A percentile compares a stretch with the other conserved stretches of the same genome.
phyloP scores from a whole-genome alignment of 2,888 invertebrate genomes.

The Hesperia comma region DNA sequence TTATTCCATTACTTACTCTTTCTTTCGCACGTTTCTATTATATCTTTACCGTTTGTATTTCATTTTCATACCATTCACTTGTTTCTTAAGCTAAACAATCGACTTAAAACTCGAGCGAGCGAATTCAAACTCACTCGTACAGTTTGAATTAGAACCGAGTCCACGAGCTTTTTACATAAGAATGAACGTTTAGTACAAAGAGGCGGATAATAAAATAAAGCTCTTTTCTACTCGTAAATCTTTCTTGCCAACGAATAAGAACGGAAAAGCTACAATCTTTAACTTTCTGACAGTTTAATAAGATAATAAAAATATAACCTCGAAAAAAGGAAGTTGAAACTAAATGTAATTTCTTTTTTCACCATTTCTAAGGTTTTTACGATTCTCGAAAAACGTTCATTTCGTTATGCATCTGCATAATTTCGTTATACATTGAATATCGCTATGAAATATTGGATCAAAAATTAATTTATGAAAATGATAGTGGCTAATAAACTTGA shows the following conservation, averaged over 20 bases:
- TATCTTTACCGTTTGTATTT: no score
- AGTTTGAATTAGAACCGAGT: slow-evolving; percentile 31
- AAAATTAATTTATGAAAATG: no score
- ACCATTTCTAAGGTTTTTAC: slow-evolving; percentile 43
- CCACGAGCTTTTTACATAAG: slow-evolving; percentile 34
- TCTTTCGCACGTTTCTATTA: no score
- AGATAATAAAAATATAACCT: slow-evolving; percentile 79
- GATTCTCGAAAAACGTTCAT: slow-evolving; percentile 1
- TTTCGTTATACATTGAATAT: no score
- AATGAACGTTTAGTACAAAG: slow-evolving; percentile 46
- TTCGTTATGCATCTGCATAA: not conserved
- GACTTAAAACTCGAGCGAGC: not conserved
- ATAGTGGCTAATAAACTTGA: no score
- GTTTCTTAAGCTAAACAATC: not conserved
- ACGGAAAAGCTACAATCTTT: slow-evolving; percentile 76
- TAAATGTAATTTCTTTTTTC: slow-evolving; percentile 54
- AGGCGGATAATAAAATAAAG: slow-evolving; percentile 71
- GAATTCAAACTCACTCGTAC: slow-evolving; percentile 8
- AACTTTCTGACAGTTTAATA: slow-evolving; percentile 82
- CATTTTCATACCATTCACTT: no score
- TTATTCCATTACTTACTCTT: no score
- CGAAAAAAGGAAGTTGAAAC: slow-evolving; percentile 52
- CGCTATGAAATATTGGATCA: no score
- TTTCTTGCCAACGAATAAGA: slow-evolving; percentile 68
- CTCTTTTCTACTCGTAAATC: slow-evolving; percentile 71